Evolutionary conservation across 2,113 vertebrate species (phyloP).

Genomic region (Electrona antarctica): DNA sequence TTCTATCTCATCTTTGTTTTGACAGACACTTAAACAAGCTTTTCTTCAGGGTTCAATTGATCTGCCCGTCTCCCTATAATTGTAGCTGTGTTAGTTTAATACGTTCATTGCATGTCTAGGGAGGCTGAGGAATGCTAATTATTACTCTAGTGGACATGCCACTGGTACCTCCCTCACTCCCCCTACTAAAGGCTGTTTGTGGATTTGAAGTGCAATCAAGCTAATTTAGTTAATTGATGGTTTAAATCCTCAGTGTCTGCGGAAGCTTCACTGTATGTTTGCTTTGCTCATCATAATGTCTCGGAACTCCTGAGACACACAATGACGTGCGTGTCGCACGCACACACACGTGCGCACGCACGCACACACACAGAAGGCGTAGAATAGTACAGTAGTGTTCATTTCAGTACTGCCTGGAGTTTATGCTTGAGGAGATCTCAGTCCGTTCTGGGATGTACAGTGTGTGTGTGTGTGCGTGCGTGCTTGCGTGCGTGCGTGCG

Average conservation of each 20-base stretch:
- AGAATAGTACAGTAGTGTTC: too few relatives aligned
- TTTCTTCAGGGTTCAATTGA: conserved; percentile 5
- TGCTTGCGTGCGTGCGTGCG: conserved; percentile 8
- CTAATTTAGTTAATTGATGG: conserved; percentile 56
- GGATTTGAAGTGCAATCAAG: conserved; percentile 47
- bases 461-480: too few relatives aligned
- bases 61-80: background rate
- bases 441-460: too few relatives aligned
- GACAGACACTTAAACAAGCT: conserved; percentile 5
- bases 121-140: conserved; percentile 43
- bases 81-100: background rate
- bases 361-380: too few relatives aligned
- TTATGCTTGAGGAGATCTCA: too few relatives aligned
- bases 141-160: conserved; percentile 42
- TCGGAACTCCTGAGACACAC: background rate
- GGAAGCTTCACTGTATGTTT: background rate
- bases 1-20: conserved; percentile 5
- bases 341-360: too few relatives aligned
- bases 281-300: background rate
- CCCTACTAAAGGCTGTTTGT: conserved; percentile 50
- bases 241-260: conserved; percentile 47
- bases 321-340: background rate
- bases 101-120: conserved; percentile 36
- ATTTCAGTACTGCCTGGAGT: too few relatives aligned
- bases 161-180: conserved; percentile 42